Evolutionary conservation across 2,888 invertebrate genomes (phyloP), one percentile per base, ranked within the genome.

Genomic region (Lepidocyrtinus sp.): DNA sequence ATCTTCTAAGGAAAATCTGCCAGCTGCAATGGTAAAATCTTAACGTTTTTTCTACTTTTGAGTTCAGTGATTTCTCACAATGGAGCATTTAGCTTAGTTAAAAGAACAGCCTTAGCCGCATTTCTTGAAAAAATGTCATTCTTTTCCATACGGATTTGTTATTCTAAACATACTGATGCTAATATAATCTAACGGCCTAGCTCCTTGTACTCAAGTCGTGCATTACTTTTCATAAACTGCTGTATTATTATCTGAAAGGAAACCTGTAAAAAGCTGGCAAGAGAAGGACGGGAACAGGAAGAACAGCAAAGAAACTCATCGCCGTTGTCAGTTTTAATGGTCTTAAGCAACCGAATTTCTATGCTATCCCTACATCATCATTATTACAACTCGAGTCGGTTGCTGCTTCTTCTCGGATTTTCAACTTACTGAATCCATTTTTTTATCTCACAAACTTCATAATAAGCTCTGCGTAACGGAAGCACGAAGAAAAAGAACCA

Each of bases 81-180:
- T 72, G 72, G 81, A 72, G 72, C 81, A 81, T 75, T 81, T 75
- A 81, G 75, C 75, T 81, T 81, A 81, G 72, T 75, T 75, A 75
- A 63, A 75, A 75, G 70, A 70, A 70, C 64, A 79, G 79, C 71
- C 73, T 65, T 46, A 63, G 74, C 77, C 71, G 61, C 50, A 22
- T 65, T 63, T 70, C 45, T 72, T n/a, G n/a, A n/a, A n/a, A n/a
- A n/a, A n/a, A n/a, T n/a, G n/a, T 59, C 15, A 61, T 25, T 61
- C 36, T 67, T 26, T 62, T 68, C 59, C 65, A 25, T 59, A 70
- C 62, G 71, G 64, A 27, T 78, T 73, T 22, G 21, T 12, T 63
- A 24, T n/a, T 19, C 26, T 12, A 69, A 26, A 17, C 15, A 19
- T n/a, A 59, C 55, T 65, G 65, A 74, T 67, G 67, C 59, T 27